Conservation (phyloP, 2,113 vertebrate species). For the Nerophis ophidion region DNA sequence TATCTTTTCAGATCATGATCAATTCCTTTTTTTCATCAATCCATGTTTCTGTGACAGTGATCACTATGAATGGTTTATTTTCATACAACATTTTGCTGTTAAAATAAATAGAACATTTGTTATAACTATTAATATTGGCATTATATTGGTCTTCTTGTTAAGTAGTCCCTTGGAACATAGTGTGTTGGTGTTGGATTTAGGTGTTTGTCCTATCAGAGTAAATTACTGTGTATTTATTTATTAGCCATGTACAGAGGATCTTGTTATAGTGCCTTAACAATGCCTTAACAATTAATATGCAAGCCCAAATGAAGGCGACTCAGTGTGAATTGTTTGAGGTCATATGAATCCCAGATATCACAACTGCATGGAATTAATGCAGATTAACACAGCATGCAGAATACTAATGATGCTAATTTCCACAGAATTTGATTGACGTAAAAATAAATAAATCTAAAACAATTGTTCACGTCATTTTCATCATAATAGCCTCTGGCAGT, state of each 20-base stretch:
- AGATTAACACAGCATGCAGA: slow-evolving; percentile 52
- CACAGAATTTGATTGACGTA: slow-evolving; percentile 66
- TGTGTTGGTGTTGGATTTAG: no score
- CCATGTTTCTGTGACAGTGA: no score
- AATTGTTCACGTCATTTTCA: slow-evolving; percentile 71
- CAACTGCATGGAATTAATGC: slow-evolving; percentile 60
- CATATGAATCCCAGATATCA: slow-evolving; percentile 45
- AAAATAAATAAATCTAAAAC: slow-evolving; percentile 50
- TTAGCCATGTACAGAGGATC: slow-evolving; percentile 7
- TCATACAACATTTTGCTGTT: no score
- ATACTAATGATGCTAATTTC: slow-evolving; percentile 67
- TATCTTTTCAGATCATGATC: no score
- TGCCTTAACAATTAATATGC: slow-evolving; percentile 42
- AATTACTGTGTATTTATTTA: slow-evolving; percentile 15
- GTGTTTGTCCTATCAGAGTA: slow-evolving; percentile 7
- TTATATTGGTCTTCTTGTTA: no score
- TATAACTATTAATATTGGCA: no score
- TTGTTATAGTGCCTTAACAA: slow-evolving; percentile 24
- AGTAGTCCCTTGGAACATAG: no score
- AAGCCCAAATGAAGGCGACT: slow-evolving; percentile 30
- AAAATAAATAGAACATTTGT: no score
- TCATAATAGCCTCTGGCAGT: slow-evolving; percentile 71
- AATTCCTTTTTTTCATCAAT: no score
- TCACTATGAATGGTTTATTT: no score
- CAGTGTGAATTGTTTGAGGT: slow-evolving; percentile 35